A percentile compares a stretch with the other conserved stretches of the same genome.
These are phyloP conservation scores for Trochalopteron elliotii DNA, from an alignment of 2,113 vertebrate genomes.

Conservation along the genomic window DNA sequence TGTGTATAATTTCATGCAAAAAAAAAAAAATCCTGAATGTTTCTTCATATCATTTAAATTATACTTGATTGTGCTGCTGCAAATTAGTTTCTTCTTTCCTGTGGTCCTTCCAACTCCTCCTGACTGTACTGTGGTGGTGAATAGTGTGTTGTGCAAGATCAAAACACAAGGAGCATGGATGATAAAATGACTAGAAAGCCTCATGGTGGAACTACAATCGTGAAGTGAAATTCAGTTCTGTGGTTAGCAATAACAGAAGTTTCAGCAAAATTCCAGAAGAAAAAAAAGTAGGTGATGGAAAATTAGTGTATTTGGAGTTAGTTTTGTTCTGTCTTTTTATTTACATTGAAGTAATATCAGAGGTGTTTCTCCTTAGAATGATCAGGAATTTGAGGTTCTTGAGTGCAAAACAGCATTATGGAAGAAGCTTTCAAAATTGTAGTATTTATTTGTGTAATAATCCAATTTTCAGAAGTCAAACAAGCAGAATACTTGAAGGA, in stretches of 20 bases:
- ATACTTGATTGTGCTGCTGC: background rate
- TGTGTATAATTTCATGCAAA: background rate
- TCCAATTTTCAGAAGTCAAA: background rate
- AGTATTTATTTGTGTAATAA: background rate
- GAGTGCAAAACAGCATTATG: background rate
- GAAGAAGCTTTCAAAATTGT: background rate
- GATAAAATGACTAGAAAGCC: background rate
- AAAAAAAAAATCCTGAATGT: background rate
- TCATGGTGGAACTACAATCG: background rate
- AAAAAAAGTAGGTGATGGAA: background rate
- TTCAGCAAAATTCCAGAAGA: background rate
- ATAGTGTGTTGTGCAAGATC: background rate
- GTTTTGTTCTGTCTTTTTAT: background rate
- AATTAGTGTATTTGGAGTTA: background rate
- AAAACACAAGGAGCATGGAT: fast-evolving
- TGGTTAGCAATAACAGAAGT: background rate
- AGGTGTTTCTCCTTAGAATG: background rate
- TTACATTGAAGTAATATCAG: background rate
- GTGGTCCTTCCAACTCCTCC: background rate
- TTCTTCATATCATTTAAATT: background rate
- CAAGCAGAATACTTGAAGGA: background rate
- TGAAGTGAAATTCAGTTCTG: background rate
- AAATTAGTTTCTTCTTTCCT: background rate
- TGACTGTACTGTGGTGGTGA: background rate
- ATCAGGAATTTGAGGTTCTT: background rate